Base-by-base conservation (phyloP, 1,140 invertebrate genomes). In the Acromyrmex echinatior region DNA sequence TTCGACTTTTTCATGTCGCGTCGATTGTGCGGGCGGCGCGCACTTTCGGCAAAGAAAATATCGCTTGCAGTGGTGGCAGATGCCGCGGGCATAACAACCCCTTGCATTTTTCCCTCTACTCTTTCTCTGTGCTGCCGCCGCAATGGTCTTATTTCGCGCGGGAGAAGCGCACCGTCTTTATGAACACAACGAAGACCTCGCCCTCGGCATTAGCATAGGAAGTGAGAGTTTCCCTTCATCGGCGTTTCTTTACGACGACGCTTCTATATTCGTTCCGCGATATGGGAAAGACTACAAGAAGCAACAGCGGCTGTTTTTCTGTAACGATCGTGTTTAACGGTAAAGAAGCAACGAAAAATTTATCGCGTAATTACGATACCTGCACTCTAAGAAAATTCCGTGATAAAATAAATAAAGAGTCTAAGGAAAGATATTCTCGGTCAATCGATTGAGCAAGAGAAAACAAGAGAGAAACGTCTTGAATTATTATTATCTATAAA, bases 61-160 rank as follows among this genome's bases (percentile, higher is more conserved):
- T 93, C 91, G 87, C 91, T 87, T 90, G 82, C 86, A 88, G 88
- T 70, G 88, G 92, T 90, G 87, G 90, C 92, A 93, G 92, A 93
- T 93, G 92, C 91, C 92, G 89, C 85, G 90, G 77, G 92, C 91
- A 92, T 93, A 93, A 93, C 91, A 79, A 85, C 68, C 85, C 68
- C 79, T 78, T 81, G 78, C 87, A 16, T 71, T 63, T 12, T 56
- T 58, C 10, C 66, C 7, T 21, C 16, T 35, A 45, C 49, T 56
- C 56, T 79, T 66, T 63, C 31, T 45, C 45, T 49, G 10, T 60
- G 51, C 18, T 45, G 78, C 18, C 31, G 35, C 39, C 53, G 53
- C 78, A 70, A 80, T 66, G 62, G 77, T 91, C 88, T 92, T 93
- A 93, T 92, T 92, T 92, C 86, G 86, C 91, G 74, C 82, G 63